Conservation (phyloP, 2,113 vertebrate genomes). For the Eudyptes chrysolophus region DNA sequence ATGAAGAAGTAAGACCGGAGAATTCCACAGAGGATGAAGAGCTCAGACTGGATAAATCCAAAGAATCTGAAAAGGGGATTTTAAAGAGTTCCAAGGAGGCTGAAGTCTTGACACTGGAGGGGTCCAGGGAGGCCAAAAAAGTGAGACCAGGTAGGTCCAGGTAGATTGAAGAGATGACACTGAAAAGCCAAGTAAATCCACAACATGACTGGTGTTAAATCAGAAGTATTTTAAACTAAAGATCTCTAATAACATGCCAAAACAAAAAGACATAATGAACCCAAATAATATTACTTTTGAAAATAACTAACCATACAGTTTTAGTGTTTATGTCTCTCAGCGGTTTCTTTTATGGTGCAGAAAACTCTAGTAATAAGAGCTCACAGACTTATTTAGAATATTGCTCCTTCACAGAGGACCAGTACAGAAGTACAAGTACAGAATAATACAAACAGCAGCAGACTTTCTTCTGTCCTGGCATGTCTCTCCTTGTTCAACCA, state of each 20-base stretch:
- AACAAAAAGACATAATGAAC: neutral
- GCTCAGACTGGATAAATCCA: constrained; percentile 59
- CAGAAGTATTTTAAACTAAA: neutral
- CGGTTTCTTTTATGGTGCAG: neutral
- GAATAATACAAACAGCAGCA: accelerated
- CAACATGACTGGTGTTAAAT: neutral
- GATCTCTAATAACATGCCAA: neutral
- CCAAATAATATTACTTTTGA: neutral
- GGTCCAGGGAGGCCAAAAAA: constrained; percentile 59
- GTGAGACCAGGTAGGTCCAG: constrained; percentile 44
- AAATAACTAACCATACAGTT: neutral
- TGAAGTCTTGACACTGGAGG: constrained; percentile 46
- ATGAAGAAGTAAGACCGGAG: constrained; percentile 48
- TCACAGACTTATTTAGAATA: neutral
- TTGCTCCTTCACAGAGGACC: neutral
- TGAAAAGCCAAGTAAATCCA: constrained; percentile 43
- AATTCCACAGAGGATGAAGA: constrained; percentile 60
- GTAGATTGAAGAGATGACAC: neutral
- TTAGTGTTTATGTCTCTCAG: neutral
- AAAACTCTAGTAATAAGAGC: neutral
- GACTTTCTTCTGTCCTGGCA: neutral
- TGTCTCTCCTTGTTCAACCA: neutral
- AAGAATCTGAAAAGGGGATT: constrained; percentile 59
- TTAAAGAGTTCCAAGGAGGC: constrained; percentile 54
- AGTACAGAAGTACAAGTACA: neutral